These are phyloP conservation scores for Lates japonicus DNA, from an alignment of 2,797 vertebrate genomes.

Conservation along the genomic window DNA sequence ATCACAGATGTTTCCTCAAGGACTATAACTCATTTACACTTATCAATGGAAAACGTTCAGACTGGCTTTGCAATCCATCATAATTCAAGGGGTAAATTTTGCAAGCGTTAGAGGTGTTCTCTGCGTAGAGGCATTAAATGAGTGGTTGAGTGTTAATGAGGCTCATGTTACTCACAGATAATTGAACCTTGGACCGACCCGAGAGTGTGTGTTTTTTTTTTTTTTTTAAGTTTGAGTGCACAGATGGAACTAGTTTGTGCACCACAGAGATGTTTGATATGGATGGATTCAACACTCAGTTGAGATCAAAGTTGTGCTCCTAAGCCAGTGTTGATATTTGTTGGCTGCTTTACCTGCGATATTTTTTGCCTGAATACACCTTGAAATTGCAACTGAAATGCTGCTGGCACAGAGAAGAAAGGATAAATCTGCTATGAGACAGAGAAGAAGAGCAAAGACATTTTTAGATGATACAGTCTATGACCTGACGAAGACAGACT, in stretches of 20 bases:
- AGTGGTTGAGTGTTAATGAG: slow-evolving; percentile 65
- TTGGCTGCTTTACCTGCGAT: slow-evolving; percentile 53
- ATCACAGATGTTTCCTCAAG: slow-evolving; percentile 67
- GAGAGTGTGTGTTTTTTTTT: slow-evolving; percentile 21
- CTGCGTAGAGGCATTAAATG: slow-evolving; percentile 42
- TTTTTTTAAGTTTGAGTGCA: slow-evolving; percentile 28
- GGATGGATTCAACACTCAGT: slow-evolving; percentile 47
- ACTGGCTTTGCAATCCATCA: slow-evolving; percentile 31
- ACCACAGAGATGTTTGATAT: slow-evolving; percentile 55
- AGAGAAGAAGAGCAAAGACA: slow-evolving; percentile 29
- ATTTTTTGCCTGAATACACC: slow-evolving; percentile 57
- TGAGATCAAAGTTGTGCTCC: slow-evolving; percentile 69
- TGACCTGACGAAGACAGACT: slow-evolving; percentile 26
- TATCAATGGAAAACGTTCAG: slow-evolving; percentile 70
- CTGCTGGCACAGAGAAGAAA: slow-evolving; percentile 37
- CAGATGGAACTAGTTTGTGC: slow-evolving; percentile 69
- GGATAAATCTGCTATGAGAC: slow-evolving; percentile 33
- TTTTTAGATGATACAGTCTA: slow-evolving; percentile 29
- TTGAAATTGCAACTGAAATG: slow-evolving; percentile 51
- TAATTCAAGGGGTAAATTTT: slow-evolving; percentile 48
- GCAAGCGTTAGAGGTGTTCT: slow-evolving; percentile 34
- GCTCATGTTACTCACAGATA: slow-evolving; percentile 63
- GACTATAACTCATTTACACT: slow-evolving; percentile 71
- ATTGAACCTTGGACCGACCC: slow-evolving; percentile 47
- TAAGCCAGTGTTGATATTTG: slow-evolving; percentile 66